Conservation (phyloP, 2,888 invertebrate genomes). For the Caenorhabditis angaria region DNA sequence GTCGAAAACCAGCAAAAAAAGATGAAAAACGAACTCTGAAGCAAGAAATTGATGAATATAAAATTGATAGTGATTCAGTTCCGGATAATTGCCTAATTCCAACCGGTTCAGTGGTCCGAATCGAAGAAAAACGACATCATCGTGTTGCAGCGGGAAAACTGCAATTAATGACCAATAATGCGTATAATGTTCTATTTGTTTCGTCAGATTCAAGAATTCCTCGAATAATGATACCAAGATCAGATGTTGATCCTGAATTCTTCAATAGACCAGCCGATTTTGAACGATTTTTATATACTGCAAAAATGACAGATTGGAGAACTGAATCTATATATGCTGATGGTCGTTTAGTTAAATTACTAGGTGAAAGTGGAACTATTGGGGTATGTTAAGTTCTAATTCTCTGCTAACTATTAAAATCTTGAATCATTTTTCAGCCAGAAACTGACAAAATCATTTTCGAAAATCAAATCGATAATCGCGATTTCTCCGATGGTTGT, state of each 20-base stretch:
- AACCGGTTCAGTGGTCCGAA: constrained; percentile 76
- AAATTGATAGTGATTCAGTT: constrained; percentile 11
- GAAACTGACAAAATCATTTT: constrained; percentile 85
- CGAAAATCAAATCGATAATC: constrained; percentile 82
- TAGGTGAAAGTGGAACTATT: constrained; percentile 83
- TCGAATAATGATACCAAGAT: constrained; percentile 80
- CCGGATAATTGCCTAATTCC: constrained; percentile 30
- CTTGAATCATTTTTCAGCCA: constrained; percentile 71
- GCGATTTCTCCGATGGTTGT: constrained; percentile 80
- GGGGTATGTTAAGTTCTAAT: constrained; percentile 74
- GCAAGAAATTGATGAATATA: constrained; percentile 9
- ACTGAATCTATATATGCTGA: constrained; percentile 78
- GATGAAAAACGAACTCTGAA: not conserved
- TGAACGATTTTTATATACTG: constrained; percentile 79
- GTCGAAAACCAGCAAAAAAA: too few species aligned
- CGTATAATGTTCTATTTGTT: constrained; percentile 80
- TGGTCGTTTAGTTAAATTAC: constrained; percentile 77
- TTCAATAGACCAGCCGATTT: constrained; percentile 74
- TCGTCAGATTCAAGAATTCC: constrained; percentile 83
- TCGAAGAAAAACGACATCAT: constrained; percentile 81
- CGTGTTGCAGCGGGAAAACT: constrained; percentile 82
- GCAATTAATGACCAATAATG: constrained; percentile 76
- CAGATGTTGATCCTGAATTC: constrained; percentile 76
- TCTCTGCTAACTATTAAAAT: too few species aligned
- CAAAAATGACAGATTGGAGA: constrained; percentile 76